These are phyloP conservation scores for Acleris emargana DNA, from an alignment of 2,888 invertebrate species.

Conservation along the genomic window DNA sequence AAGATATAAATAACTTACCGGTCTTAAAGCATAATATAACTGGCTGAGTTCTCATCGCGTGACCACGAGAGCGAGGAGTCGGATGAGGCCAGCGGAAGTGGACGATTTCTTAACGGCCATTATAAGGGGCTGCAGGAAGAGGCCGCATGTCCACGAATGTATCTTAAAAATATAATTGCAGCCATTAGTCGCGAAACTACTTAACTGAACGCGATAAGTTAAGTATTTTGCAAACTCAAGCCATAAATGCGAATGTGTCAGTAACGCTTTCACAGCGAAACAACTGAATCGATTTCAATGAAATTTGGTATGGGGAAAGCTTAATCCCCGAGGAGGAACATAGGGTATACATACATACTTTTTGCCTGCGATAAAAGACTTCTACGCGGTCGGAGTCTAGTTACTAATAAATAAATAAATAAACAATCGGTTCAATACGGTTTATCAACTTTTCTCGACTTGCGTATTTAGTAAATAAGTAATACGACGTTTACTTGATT, in stretches of 20 bases:
- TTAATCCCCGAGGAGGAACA: no score
- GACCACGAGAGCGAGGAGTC: conserved; percentile 57
- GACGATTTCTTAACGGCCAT: conserved; percentile 68
- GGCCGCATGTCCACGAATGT: conserved; percentile 40
- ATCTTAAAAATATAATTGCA: conserved; percentile 17
- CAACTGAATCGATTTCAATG: no score
- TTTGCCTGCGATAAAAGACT: no score
- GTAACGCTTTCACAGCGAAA: no score
- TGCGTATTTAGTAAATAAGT: conserved; percentile 1
- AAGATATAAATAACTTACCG: background rate
- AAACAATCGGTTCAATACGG: no score
- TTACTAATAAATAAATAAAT: no score
- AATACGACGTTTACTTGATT: background rate
- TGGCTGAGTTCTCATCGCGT: conserved; percentile 51
- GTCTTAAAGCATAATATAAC: conserved; percentile 5
- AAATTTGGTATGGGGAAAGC: no score
- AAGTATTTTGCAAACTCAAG: background rate
- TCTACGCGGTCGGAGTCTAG: no score
- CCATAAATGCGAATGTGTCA: no score
- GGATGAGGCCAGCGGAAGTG: conserved; percentile 70
- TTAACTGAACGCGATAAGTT: background rate
- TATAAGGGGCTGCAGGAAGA: conserved; percentile 56
- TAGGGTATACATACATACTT: no score
- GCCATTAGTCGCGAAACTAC: conserved; percentile 3
- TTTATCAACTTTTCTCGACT: no score